Conservation (phyloP, 1,140 invertebrate genomes). For the Daktulosphaira vitifoliae region DNA sequence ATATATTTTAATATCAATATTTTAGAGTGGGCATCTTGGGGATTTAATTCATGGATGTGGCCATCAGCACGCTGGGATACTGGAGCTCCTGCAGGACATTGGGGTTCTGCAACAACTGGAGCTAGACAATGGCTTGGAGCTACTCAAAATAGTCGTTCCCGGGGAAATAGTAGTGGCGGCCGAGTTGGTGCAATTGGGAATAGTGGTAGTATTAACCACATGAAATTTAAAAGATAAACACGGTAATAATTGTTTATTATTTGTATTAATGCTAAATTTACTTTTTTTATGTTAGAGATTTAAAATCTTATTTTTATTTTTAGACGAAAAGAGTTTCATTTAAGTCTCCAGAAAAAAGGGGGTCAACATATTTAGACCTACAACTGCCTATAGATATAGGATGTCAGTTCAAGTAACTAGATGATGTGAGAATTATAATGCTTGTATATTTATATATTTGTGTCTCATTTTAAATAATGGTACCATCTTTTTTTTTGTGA, state of each 20-base stretch:
- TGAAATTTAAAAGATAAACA: conserved; percentile 30
- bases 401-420: conserved; percentile 6
- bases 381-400: conserved; percentile 14
- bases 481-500: too few relatives aligned
- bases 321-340: conserved; percentile 28
- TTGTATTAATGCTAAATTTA: too few relatives aligned
- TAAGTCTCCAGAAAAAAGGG: conserved; percentile 30
- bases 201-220: conserved; percentile 25
- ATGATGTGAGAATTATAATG: conserved; percentile 22
- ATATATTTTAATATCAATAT: neutral
- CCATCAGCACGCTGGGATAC: conserved; percentile 16
- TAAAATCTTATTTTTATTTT: neutral
- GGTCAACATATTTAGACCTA: conserved; percentile 22
- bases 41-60: conserved; percentile 31
- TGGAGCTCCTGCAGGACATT: neutral
- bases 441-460: too few relatives aligned
- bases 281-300: too few relatives aligned
- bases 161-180: conserved; percentile 8
- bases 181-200: conserved; percentile 29
- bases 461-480: too few relatives aligned
- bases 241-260: neutral
- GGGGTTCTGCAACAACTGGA: conserved; percentile 10
- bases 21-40: conserved; percentile 24
- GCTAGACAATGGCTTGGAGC: conserved; percentile 27
- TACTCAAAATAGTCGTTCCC: conserved; percentile 10